phyloP scores from a whole-genome alignment of 2,888 invertebrate species.

The Temnothorax unifasciatus region DNA sequence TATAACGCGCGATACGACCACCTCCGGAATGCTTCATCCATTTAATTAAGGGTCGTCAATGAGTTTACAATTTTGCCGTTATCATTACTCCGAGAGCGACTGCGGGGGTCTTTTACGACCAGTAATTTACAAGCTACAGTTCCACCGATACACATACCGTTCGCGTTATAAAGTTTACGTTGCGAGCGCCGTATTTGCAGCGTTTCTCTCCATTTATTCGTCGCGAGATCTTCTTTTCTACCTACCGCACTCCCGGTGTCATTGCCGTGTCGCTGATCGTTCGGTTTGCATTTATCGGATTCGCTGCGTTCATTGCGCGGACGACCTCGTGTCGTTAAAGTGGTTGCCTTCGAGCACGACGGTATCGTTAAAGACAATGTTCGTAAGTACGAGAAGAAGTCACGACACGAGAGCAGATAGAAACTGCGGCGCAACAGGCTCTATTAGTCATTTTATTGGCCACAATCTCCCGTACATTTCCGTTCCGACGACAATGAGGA shows the following conservation, averaged over 20 bases:
- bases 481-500: conserved; percentile 54
- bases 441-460: conserved; percentile 78
- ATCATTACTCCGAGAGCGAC: conserved; percentile 37
- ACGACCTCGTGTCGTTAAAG: conserved; percentile 37
- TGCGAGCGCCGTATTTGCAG: background rate
- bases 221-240: conserved; percentile 10
- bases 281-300: conserved; percentile 37
- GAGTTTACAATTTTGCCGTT: conserved; percentile 57
- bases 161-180: conserved; percentile 35
- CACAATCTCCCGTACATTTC: conserved; percentile 66
- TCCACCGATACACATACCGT: conserved; percentile 1
- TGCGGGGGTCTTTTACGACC: conserved; percentile 34
- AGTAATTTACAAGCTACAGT: conserved; percentile 35
- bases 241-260: conserved; percentile 1
- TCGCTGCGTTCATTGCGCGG: conserved; percentile 25
- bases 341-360: conserved; percentile 15
- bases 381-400: conserved; percentile 22
- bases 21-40: conserved; percentile 42
- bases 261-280: conserved; percentile 36
- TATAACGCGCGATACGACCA: conserved; percentile 69
- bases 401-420: conserved; percentile 16
- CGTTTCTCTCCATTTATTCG: conserved; percentile 18
- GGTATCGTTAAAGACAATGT: conserved; percentile 48
- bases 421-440: conserved; percentile 67
- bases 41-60: conserved; percentile 53